These are phyloP conservation scores for Oreortyx pictus DNA, from an alignment of 2,797 vertebrate species.

Conservation along the genomic window DNA sequence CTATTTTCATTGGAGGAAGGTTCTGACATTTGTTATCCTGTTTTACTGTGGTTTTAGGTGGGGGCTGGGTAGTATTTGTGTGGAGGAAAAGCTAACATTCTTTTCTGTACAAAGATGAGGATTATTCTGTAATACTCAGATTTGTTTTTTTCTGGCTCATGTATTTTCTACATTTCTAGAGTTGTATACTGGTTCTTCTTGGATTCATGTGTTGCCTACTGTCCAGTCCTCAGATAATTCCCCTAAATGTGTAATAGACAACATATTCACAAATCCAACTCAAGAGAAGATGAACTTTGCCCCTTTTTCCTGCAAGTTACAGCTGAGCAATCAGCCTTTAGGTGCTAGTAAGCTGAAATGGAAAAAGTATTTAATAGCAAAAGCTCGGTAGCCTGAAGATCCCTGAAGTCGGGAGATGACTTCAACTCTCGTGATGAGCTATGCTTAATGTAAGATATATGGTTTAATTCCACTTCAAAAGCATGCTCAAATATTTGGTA, in stretches of 20 bases:
- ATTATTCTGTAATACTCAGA: not conserved
- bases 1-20: not conserved
- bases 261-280: not conserved
- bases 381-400: conserved; percentile 50
- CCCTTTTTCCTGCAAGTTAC: conserved; percentile 40
- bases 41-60: not conserved
- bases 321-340: conserved; percentile 24
- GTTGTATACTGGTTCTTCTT: not conserved
- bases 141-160: not conserved
- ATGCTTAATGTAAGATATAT: conserved; percentile 57
- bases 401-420: conserved; percentile 60
- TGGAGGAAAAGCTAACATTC: not conserved
- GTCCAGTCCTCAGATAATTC: not conserved
- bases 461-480: conserved; percentile 68
- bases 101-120: not conserved
- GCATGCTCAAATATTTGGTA: conserved; percentile 58
- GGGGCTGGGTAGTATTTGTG: not conserved
- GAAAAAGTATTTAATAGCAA: conserved; percentile 62
- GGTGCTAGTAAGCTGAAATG: conserved; percentile 59
- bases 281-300: conserved; percentile 5
- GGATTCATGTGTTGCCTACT: not conserved
- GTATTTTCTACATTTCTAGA: not conserved
- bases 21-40: not conserved
- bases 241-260: not conserved
- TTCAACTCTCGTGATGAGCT: conserved; percentile 55